Conservation (phyloP, 2,888 invertebrate species). For the Lucinisca nassula region DNA sequence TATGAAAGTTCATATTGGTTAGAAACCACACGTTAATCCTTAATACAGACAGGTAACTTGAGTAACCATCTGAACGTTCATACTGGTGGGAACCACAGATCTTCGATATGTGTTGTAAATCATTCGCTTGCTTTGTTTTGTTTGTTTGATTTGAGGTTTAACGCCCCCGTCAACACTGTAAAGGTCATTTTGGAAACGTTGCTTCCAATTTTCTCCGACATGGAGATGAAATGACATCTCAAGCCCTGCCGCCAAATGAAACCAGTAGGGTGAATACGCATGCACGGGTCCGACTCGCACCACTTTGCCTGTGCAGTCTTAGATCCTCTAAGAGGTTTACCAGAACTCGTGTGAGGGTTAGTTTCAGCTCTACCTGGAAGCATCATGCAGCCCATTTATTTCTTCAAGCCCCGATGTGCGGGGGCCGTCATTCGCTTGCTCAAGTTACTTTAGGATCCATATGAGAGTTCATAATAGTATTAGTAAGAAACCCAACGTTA, state of each 20-base stretch:
- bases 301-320: too few relatives aligned
- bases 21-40: background rate
- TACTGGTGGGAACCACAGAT: background rate
- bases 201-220: too few relatives aligned
- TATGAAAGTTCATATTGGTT: background rate
- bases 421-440: background rate
- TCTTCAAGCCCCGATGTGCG: background rate
- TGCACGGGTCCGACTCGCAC: too few relatives aligned
- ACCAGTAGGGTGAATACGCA: too few relatives aligned
- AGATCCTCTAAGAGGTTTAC: too few relatives aligned
- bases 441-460: background rate
- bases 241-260: too few relatives aligned
- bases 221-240: too few relatives aligned
- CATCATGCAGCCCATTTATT: background rate
- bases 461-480: background rate
- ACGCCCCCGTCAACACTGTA: too few relatives aligned
- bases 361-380: background rate
- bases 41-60: background rate
- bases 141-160: too few relatives aligned
- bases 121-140: background rate
- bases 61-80: background rate
- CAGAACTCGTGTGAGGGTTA: too few relatives aligned
- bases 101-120: background rate
- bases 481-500: background rate
- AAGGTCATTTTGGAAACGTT: too few relatives aligned